Evolutionary conservation across 1,140 invertebrate species (phyloP), one percentile per base, ranked within the genome.

Genomic region (Scaptodrosophila lebanonensis): DNA sequence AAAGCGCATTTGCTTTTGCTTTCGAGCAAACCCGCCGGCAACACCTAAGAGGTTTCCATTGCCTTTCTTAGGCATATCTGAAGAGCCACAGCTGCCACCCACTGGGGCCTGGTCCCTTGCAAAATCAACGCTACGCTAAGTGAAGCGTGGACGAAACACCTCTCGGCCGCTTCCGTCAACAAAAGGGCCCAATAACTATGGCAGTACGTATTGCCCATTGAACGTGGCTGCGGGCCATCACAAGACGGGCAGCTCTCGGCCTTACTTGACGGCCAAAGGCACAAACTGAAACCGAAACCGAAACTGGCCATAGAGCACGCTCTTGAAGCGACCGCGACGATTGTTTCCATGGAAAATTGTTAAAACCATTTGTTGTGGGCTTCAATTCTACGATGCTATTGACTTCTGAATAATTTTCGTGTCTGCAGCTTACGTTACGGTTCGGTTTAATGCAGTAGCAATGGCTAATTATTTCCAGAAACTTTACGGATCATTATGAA

Each of bases 31-130:
- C 49, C 29, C 27, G 59, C 45, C 51, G 59, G 59, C 47, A 38
- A 49, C 51, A 63, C 64, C 59, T 63, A 66, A 66, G 59, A 58
- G 59, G 59, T 63, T 66, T 66, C 52, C 45, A 40, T 27, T 15
- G 40, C 20, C 50, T 36, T 35, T 39, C 54, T 63, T 58, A 38
- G 40, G 30, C 36, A 43, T 42, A 59, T 45, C 51, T 64, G 53
- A 62, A 66, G 59, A 63, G 59, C 52, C 63, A 63, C 57, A 52
- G 63, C 52, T 29, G 27, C 48, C 59, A 66, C 59, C 64, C 48
- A 63, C 58, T 15, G 52, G 53, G 59, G 30, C 48, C 17, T 22
- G 20, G 15, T 5, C 5, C 9, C 5, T 29, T 29, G 27, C 5
- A 9, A 29, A 18, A 20, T 18, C 36, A 8, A 6, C 11, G 9